Percentiles rank a stretch among this genome's conserved stretches.
phyloP scores from a whole-genome alignment of 2,888 invertebrate genomes.

The Mantis religiosa region DNA sequence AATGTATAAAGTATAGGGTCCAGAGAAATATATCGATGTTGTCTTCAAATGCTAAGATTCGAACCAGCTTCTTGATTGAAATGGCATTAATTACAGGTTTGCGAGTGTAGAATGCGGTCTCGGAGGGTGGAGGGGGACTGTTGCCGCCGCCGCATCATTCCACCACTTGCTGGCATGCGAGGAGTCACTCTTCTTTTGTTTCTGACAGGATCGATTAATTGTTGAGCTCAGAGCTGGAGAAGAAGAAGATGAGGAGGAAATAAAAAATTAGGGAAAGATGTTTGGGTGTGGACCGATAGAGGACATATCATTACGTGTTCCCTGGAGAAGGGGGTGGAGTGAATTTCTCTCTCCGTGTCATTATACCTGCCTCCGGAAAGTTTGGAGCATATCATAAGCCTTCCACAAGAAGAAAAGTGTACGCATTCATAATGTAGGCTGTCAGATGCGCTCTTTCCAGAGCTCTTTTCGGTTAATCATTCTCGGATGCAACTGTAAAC shows the following conservation, averaged over 20 bases:
- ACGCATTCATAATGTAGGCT: not conserved
- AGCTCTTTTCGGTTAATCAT: not conserved
- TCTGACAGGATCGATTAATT: constrained; percentile 13
- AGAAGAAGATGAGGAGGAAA: not conserved
- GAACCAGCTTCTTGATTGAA: constrained; percentile 22
- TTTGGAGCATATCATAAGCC: not conserved
- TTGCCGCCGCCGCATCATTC: not conserved
- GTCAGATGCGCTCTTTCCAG: not conserved
- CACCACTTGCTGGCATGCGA: not conserved
- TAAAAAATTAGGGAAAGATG: not conserved
- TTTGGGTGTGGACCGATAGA: constrained; percentile 8
- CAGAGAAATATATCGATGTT: constrained; percentile 9
- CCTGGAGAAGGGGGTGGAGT: not conserved
- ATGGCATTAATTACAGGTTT: constrained; percentile 25
- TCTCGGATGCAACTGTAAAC: not conserved
- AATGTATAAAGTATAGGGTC: constrained; percentile 14
- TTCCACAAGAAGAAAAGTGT: not conserved
- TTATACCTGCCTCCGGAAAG: not conserved
- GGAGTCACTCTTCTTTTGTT: not conserved
- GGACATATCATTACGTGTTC: constrained; percentile 8
- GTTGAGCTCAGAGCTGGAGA: not conserved
- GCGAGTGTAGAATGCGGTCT: not conserved
- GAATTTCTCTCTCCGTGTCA: not conserved
- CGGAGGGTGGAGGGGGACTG: not conserved
- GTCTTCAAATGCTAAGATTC: constrained; percentile 12